Conservation (phyloP, 2,888 invertebrate genomes). For the Choristoneura rosaceana region DNA sequence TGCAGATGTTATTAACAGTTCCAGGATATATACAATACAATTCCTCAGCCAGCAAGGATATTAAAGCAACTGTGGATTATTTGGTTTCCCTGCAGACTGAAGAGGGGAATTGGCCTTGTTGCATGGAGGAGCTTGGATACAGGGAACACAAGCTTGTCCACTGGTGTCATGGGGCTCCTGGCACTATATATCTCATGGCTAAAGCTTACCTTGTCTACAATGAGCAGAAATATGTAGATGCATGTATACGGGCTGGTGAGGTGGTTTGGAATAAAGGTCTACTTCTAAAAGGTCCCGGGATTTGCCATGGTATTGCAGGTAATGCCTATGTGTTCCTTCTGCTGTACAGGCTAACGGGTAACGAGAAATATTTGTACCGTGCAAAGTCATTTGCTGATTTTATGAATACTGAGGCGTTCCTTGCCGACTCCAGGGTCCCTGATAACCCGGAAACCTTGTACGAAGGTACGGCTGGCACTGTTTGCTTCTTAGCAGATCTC, state of each 20-base stretch:
- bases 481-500: conserved; percentile 92
- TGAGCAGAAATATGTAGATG: conserved; percentile 89
- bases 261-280: conserved; percentile 94
- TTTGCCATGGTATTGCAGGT: conserved; percentile 95
- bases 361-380: conserved; percentile 89
- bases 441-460: conserved; percentile 93
- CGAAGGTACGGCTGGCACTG: conserved; percentile 95
- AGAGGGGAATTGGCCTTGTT: conserved; percentile 91
- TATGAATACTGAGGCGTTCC: conserved; percentile 88
- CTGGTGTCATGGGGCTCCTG: conserved; percentile 97
- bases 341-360: conserved; percentile 90
- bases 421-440: conserved; percentile 88
- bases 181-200: conserved; percentile 92
- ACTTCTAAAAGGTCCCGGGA: conserved; percentile 94
- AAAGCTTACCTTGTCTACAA: conserved; percentile 91
- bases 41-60: conserved; percentile 81
- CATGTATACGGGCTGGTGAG: conserved; percentile 89
- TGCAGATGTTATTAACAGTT: conserved; percentile 83
- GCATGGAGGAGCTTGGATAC: conserved; percentile 88
- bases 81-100: conserved; percentile 88
- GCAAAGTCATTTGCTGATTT: conserved; percentile 92
- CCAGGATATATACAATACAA: conserved; percentile 84
- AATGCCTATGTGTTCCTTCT: conserved; percentile 93
- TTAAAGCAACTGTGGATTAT: conserved; percentile 88
- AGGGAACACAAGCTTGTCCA: conserved; percentile 90